Percentiles rank a stretch among this genome's conserved stretches.
phyloP scores from a whole-genome alignment of 2,797 vertebrate genomes.

The Chaunax sp. region DNA sequence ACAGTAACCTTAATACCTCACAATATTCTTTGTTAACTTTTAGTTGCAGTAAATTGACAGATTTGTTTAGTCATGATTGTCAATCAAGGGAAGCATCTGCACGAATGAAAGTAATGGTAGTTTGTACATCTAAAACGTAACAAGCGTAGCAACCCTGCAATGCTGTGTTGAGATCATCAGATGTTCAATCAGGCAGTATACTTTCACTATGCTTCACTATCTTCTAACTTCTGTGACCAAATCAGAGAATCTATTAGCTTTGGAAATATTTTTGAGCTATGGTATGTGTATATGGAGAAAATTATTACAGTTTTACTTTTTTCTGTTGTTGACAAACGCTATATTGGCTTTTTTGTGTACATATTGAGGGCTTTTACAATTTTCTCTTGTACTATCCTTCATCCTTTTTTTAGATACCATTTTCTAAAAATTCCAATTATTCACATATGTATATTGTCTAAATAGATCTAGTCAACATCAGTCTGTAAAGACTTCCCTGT shows the following conservation, averaged over 20 bases:
- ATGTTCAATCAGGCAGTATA: constrained; percentile 69
- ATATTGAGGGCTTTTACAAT: constrained; percentile 87
- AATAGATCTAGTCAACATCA: constrained; percentile 76
- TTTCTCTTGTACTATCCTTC: constrained; percentile 82
- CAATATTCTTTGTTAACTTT: constrained; percentile 63
- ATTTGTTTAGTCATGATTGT: constrained; percentile 60
- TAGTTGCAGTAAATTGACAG: constrained; percentile 54
- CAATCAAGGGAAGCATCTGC: constrained; percentile 64
- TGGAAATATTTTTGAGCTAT: constrained; percentile 84
- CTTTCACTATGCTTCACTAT: constrained; percentile 78
- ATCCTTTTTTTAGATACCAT: constrained; percentile 83
- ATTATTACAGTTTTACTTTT: constrained; percentile 73
- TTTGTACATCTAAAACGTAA: constrained; percentile 62
- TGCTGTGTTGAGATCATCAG: constrained; percentile 65
- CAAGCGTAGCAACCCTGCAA: constrained; percentile 53
- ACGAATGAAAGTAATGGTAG: constrained; percentile 55
- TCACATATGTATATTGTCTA: constrained; percentile 81
- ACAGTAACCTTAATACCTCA: constrained; percentile 83
- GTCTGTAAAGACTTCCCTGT: constrained; percentile 76
- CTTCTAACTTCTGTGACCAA: constrained; percentile 87
- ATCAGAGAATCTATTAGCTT: constrained; percentile 85
- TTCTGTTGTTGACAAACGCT: constrained; percentile 77
- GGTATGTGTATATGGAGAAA: constrained; percentile 85
- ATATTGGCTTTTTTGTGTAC: constrained; percentile 84
- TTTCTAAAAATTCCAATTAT: constrained; percentile 83